Evolutionary conservation across 2,888 invertebrate genomes (phyloP).

Genomic region (Temnothorax rugatulus): DNA sequence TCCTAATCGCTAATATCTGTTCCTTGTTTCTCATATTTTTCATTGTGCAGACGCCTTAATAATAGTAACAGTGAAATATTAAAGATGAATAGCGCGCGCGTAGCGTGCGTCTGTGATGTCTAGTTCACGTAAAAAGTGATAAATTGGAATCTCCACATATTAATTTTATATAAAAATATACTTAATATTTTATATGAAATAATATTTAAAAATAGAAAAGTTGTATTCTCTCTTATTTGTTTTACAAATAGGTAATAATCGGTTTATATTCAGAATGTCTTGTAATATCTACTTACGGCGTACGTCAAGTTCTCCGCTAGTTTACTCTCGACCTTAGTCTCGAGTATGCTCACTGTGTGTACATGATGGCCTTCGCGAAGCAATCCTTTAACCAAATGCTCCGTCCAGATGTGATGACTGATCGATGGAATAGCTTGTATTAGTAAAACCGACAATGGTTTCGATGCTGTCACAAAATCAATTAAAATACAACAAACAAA

Average conservation of each 20-base stretch:
- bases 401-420: constrained; percentile 26
- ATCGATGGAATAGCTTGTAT: not conserved
- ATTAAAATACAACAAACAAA: not conserved
- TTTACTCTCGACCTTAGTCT: not conserved
- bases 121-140: too few species aligned
- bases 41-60: too few species aligned
- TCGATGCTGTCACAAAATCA: not conserved
- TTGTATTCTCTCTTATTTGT: not conserved
- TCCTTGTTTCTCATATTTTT: too few species aligned
- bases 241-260: not conserved
- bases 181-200: not conserved
- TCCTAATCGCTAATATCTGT: too few species aligned
- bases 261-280: not conserved
- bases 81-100: too few species aligned
- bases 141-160: too few species aligned
- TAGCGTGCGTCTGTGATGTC: too few species aligned
- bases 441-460: constrained; percentile 28
- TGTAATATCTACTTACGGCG: constrained; percentile 15
- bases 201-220: not conserved
- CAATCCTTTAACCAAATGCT: not conserved
- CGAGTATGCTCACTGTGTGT: constrained; percentile 7
- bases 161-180: not conserved
- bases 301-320: constrained; percentile 23
- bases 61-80: too few species aligned
- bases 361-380: constrained; percentile 29